Evolutionary conservation across 2,888 invertebrate genomes (phyloP), one percentile per base, ranked within the genome.

Genomic region (Colostygia pectinataria): DNA sequence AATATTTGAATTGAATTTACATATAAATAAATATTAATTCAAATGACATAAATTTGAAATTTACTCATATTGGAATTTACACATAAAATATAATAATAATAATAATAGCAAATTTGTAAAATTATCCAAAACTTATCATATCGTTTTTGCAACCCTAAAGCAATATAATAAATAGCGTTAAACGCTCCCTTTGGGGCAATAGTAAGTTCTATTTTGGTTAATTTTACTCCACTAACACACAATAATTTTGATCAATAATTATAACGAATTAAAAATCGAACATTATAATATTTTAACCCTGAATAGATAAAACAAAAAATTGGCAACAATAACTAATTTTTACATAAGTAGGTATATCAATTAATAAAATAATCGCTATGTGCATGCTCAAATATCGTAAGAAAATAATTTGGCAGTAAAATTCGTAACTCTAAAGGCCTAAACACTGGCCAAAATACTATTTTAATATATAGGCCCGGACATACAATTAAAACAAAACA

Each of bases 371-470:
- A 88, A 89, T 88, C 86, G 86, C 84, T 80, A 86, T 86, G 87
- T 88, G 87, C 86, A 89, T 85, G 86, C 89, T 87, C 89, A 88
- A 88, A 87, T 86, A 87, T 84, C 76, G 86, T 89, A 89, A 83
- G 87, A 89, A 90, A 89, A 89, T 87, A 90, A 90, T 88, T 90
- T 90, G 90, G 90, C 90, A 90, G 90, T 90, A 90, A 90, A 87
- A 89, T 89, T 89, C 89, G 86, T 90, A 89, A 83, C 70, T 81
- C 85, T 89, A 89, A 85, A 87, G 88, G 88, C 89, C 88, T 80
- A 82, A 62, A 83, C 78, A 83, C 80, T 81, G 88, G 87, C 89
- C 89, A 83, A 87, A 88, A 88, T 85, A 88, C 85, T 90, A 88
- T 79, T n/a, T n/a, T 85, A 75, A 82, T 80, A 85, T 83, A 85